Evolutionary conservation across 2,113 vertebrate genomes (phyloP).

Genomic region (Microcebus griseorufus): DNA sequence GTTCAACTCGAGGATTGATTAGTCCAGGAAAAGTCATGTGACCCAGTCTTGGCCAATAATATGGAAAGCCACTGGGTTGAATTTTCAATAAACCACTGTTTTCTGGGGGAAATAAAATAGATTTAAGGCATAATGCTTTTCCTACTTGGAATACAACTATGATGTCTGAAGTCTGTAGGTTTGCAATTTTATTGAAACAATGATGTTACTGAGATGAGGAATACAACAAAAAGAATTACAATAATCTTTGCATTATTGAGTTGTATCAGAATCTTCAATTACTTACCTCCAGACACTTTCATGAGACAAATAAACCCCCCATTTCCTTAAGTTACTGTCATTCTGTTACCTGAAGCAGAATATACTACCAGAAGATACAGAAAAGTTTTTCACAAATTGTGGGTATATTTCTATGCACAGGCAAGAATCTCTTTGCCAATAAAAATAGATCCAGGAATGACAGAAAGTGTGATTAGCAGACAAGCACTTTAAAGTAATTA

Average conservation of each 20-base stretch:
- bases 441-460: slow-evolving; percentile 1
- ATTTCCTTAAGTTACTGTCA: background rate
- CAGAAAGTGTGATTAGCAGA: background rate
- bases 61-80: background rate
- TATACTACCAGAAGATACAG: background rate
- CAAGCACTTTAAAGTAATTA: background rate
- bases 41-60: background rate
- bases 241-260: background rate
- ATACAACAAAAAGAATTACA: background rate
- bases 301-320: background rate
- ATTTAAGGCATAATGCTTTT: background rate
- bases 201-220: background rate
- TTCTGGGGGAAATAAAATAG: background rate
- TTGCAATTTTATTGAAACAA: slow-evolving; percentile 6
- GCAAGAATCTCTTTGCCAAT: background rate
- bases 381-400: background rate
- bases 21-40: background rate
- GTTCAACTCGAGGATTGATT: background rate
- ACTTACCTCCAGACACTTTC: background rate
- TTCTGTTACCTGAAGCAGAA: background rate
- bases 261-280: background rate
- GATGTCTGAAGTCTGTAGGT: background rate
- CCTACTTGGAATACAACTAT: background rate
- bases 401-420: background rate
- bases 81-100: background rate